Percentiles rank a stretch among this genome's conserved stretches.
Evolutionary conservation across 2,888 invertebrate species (phyloP).

Genomic region (Aleiodes alternator): DNA sequence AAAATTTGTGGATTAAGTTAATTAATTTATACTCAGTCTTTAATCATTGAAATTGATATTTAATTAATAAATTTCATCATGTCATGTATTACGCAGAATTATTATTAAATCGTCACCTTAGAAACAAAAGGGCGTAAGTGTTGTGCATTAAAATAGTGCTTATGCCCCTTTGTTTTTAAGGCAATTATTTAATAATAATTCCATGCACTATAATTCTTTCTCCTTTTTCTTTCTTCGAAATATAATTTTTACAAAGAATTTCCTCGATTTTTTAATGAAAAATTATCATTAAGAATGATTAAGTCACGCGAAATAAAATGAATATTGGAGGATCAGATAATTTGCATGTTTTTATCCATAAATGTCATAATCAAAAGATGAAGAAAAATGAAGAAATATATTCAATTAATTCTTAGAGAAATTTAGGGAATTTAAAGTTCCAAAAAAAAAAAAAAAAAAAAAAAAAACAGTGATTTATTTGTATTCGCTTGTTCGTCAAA

Average conservation of each 20-base stretch:
- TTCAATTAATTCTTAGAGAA: conserved; percentile 24
- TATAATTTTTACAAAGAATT: no score
- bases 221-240: no score
- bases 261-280: background rate
- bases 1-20: no score
- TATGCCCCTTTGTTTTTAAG: no score
- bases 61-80: background rate
- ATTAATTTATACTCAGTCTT: background rate
- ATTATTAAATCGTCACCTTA: background rate
- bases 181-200: no score
- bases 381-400: background rate
- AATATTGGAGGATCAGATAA: conserved; percentile 5
- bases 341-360: conserved; percentile 20
- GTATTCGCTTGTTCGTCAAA: conserved; percentile 21
- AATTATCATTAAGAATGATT: background rate
- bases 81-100: background rate
- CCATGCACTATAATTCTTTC: no score
- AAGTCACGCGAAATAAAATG: background rate
- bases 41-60: conserved; percentile 25
- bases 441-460: conserved; percentile 17
- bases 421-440: conserved; percentile 18
- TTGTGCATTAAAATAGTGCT: no score
- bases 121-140: no score
- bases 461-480: conserved; percentile 8
- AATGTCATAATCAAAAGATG: conserved; percentile 30